Base-by-base conservation (phyloP, 2,888 invertebrate genomes). In the Tetranychus truncatus region DNA sequence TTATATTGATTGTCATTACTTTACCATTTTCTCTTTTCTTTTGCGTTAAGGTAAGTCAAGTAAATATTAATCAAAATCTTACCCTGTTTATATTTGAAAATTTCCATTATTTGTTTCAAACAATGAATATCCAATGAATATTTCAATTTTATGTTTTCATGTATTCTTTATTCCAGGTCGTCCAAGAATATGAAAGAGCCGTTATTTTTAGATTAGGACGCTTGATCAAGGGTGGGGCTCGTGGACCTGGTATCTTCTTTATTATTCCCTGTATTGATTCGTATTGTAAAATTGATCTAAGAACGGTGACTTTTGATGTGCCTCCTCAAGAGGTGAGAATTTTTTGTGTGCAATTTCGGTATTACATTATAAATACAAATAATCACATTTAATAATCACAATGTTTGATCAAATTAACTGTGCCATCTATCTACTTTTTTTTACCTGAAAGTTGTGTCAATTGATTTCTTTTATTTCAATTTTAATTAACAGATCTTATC, bases 231-330 rank as follows among this genome's bases (percentile, higher is more conserved):
- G 71, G 71, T 71, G 71, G 71, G 11, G 65, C 18, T 9, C 44
- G 66, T 73, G 76, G 76, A 83, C 80, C 84, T 92, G 94, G 95
- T 75, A 92, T 96, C 81, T 95, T 96, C 85, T 96, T 96, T 86
- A 92, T 95, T 77, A 85, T 96, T 78, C 96, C 95, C 0, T 96
- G 95, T 85, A 92, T 95, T 81, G 96, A 95, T 83, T 90, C 89
- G 73, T 96, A 95, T 82, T 91, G 92, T 45, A 89, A 93, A 78
- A 94, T 97, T 34, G 96, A 97, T 82, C 86, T 97, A 78, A 88
- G 97, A 73, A 95, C 95, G 3, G 89, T 95, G 0, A 94, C 95
- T 0, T 97, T 96, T 83, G 96, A 34, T 34, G 34, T 34, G 3
- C 34, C 34, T 0, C 34, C 34, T 0, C 96, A 97, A 86, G 96